Percentiles rank a stretch among this genome's conserved stretches.
Conservation (phyloP, 1,140 invertebrate species). For the Achatina immaculata region DNA sequence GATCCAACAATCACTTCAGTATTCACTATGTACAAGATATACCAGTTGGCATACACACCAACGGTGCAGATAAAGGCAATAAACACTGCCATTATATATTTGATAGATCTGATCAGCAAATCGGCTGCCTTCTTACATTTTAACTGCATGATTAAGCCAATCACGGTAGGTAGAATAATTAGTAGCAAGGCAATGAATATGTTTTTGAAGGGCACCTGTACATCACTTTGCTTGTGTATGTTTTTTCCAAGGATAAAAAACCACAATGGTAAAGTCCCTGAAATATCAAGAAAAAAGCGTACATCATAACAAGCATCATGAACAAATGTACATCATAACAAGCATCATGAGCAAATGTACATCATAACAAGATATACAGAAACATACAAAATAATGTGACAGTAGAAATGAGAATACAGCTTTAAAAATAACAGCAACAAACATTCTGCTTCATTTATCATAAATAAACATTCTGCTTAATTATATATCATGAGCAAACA, state of each 20-base stretch:
- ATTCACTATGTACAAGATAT: slow-evolving; percentile 86
- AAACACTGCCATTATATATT: slow-evolving; percentile 84
- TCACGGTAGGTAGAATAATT: slow-evolving; percentile 84
- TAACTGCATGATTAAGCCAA: slow-evolving; percentile 79
- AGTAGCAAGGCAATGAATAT: slow-evolving; percentile 83
- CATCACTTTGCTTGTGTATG: slow-evolving; percentile 72
- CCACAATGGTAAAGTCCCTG: slow-evolving; percentile 94
- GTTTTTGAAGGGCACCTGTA: slow-evolving; percentile 83
- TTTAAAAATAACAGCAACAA: no score
- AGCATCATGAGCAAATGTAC: no score
- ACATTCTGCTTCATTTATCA: no score
- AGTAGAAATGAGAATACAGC: no score
- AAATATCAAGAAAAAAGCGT: slow-evolving; percentile 56
- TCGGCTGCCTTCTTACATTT: slow-evolving; percentile 73
- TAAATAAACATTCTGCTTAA: no score
- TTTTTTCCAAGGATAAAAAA: slow-evolving; percentile 87
- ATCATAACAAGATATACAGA: no score
- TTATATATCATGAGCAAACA: no score
- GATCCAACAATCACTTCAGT: slow-evolving; percentile 80
- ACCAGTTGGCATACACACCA: slow-evolving; percentile 90
- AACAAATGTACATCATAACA: no score
- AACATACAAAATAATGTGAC: no score
- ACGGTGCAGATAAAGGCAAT: slow-evolving; percentile 91
- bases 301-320: no score
- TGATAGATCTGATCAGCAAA: slow-evolving; percentile 51